Conservation (phyloP, 2,113 vertebrate species). For the Ophiodon elongatus region DNA sequence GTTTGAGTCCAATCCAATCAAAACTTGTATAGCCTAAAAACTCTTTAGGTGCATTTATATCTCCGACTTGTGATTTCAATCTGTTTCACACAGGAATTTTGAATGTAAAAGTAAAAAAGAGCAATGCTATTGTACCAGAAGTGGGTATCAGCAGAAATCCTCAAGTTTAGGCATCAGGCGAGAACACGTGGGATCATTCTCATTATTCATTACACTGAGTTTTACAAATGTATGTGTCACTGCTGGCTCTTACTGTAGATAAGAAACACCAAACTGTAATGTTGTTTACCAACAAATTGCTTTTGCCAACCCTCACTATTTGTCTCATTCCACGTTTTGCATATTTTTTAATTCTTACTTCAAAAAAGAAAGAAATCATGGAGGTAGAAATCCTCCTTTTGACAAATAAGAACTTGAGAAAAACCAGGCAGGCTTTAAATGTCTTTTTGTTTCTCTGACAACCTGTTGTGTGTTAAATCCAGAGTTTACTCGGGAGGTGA, state of each 20-base stretch:
- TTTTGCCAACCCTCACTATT: neutral
- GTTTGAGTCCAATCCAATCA: too few species aligned
- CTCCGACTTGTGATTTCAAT: too few species aligned
- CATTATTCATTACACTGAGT: neutral
- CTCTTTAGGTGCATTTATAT: too few species aligned
- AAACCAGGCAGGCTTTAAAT: neutral
- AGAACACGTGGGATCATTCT: neutral
- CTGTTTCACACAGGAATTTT: neutral
- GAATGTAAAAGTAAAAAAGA: neutral
- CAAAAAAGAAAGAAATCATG: neutral
- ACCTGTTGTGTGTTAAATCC: neutral
- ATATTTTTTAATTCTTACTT: neutral
- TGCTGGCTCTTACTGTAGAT: neutral
- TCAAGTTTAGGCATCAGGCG: neutral
- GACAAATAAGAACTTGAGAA: neutral
- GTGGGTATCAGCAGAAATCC: neutral
- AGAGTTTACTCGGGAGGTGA: constrained; percentile 99
- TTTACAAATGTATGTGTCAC: neutral
- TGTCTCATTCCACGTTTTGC: neutral
- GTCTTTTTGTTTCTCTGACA: neutral
- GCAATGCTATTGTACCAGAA: neutral
- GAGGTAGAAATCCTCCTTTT: neutral
- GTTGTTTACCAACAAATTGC: neutral
- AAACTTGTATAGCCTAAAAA: too few species aligned
- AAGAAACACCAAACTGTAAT: neutral